Conservation (phyloP, 1,140 invertebrate species). For the Magallana ariakensis region DNA sequence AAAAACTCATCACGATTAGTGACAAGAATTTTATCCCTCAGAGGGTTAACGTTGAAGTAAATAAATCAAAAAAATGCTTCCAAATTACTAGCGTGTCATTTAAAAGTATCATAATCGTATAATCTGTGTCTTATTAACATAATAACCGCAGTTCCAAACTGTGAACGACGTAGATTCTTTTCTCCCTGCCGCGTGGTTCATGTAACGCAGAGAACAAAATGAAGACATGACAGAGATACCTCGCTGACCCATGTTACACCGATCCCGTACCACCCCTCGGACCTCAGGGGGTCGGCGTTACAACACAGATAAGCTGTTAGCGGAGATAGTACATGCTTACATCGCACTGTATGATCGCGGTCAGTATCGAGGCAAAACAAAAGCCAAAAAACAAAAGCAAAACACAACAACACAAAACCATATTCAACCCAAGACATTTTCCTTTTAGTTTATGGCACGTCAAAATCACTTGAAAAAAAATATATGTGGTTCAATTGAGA, state of each 20-base stretch:
- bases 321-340: neutral
- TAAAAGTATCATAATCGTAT: neutral
- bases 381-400: neutral
- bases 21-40: no score
- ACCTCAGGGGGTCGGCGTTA: neutral
- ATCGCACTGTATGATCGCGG: neutral
- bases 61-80: no score
- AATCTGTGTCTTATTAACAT: neutral
- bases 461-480: no score
- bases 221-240: neutral
- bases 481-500: no score
- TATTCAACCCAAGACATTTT: no score
- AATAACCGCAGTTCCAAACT: neutral
- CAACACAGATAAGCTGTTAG: slow-evolving; percentile 8
- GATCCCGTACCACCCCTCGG: neutral
- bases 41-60: no score
- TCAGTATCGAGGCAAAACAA: neutral
- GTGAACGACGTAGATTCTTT: neutral
- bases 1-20: no score
- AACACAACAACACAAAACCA: no score
- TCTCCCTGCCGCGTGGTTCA: neutral
- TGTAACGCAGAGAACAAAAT: neutral
- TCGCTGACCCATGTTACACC: neutral
- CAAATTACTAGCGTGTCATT: neutral
- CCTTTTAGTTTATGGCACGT: no score